Percentiles rank a stretch among this genome's conserved stretches.
These are phyloP conservation scores for Parapristionchus giblindavisi DNA, from an alignment of 2,888 invertebrate species.

Conservation along the genomic window DNA sequence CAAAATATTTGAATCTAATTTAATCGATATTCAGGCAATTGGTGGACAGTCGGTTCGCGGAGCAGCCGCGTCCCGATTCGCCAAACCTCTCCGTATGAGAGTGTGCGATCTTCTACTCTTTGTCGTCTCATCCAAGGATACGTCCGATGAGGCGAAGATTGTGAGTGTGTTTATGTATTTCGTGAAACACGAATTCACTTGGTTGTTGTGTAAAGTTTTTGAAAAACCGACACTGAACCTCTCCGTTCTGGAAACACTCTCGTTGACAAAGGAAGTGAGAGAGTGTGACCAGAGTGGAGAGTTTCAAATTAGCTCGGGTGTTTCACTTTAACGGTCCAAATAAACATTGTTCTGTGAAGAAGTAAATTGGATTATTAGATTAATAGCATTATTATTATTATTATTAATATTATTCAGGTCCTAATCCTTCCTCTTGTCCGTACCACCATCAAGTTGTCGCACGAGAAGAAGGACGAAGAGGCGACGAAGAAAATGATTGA, in stretches of 20 bases:
- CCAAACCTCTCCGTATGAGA: constrained; percentile 42
- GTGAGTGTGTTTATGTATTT: no score
- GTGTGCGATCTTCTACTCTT: constrained; percentile 56
- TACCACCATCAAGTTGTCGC: constrained; percentile 43
- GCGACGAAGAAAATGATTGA: constrained; percentile 40
- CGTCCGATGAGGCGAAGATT: constrained; percentile 47
- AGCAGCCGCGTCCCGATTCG: constrained; percentile 28
- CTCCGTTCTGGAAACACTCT: no score
- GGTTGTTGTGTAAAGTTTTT: no score
- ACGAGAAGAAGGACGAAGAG: constrained; percentile 41
- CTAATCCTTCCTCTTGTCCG: constrained; percentile 50
- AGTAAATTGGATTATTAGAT: no score
- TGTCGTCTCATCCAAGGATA: constrained; percentile 48
- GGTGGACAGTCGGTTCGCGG: constrained; percentile 8
- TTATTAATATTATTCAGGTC: constrained; percentile 45
- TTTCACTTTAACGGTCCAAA: no score
- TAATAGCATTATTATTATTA: no score
- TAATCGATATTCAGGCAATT: not conserved
- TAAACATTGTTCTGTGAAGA: no score
- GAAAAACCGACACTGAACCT: no score
- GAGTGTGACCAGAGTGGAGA: no score
- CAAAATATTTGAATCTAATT: not conserved
- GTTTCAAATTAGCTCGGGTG: no score
- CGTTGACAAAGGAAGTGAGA: no score
- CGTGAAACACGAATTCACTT: no score